These are phyloP conservation scores for Diaperis boleti DNA, from an alignment of 2,888 invertebrate genomes.

Conservation along the genomic window DNA sequence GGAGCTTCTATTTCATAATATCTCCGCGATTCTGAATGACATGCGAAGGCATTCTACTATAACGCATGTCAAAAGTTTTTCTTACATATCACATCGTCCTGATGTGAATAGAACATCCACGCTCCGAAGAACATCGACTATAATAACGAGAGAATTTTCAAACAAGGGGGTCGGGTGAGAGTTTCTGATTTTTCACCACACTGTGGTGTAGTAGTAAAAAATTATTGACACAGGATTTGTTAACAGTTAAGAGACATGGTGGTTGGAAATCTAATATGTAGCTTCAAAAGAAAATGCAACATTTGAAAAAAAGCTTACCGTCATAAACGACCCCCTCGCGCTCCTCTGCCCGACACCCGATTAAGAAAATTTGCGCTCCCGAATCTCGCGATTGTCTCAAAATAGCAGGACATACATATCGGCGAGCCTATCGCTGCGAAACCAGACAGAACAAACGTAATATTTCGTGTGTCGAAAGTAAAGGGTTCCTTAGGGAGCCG, in stretches of 20 bases:
- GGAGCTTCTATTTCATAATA: constrained; percentile 47
- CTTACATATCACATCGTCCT: constrained; percentile 46
- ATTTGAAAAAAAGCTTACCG: too few species aligned
- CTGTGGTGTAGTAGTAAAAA: too few species aligned
- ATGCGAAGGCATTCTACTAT: constrained; percentile 45
- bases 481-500: constrained; percentile 59
- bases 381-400: constrained; percentile 26
- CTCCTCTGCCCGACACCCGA: background rate
- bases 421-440: constrained; percentile 38
- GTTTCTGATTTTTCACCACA: background rate
- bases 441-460: constrained; percentile 58
- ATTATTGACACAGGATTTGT: too few species aligned
- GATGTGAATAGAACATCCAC: constrained; percentile 45
- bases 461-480: constrained; percentile 62
- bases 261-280: too few species aligned
- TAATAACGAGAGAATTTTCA: constrained; percentile 41
- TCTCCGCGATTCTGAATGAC: constrained; percentile 50
- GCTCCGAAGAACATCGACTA: constrained; percentile 44
- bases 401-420: constrained; percentile 38
- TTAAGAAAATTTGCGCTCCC: constrained; percentile 29
- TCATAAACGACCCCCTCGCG: background rate
- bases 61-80: constrained; percentile 50
- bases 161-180: too few species aligned
- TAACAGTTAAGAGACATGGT: too few species aligned
- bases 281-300: too few species aligned